Evolutionary conservation across 2,797 vertebrate species (phyloP).

Genomic region (Malurus leucopterus): DNA sequence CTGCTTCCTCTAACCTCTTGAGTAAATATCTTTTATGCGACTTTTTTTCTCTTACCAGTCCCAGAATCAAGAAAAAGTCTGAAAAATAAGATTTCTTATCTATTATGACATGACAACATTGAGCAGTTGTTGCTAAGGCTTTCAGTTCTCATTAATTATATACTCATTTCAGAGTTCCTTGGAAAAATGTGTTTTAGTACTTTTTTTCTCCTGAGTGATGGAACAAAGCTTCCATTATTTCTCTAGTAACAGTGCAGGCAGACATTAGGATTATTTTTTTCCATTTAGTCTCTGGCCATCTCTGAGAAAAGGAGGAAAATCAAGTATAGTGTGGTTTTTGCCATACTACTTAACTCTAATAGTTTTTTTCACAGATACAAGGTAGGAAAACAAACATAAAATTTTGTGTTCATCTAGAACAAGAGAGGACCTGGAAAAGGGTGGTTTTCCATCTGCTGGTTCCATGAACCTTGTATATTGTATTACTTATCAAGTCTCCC

Average conservation of each 20-base stretch:
- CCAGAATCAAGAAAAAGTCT: neutral
- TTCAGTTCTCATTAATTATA: slow-evolving; percentile 6
- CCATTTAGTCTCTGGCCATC: rapidly evolving
- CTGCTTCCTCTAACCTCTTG: neutral
- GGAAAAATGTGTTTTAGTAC: neutral
- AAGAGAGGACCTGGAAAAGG: neutral
- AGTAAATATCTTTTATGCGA: neutral
- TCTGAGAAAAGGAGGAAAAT: neutral
- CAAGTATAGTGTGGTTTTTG: neutral
- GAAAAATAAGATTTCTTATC: neutral
- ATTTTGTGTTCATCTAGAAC: neutral
- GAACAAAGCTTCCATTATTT: neutral
- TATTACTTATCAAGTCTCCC: neutral
- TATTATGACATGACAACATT: neutral
- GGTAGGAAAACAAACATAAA: neutral
- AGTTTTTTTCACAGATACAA: neutral
- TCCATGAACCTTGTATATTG: neutral
- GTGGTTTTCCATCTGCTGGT: neutral
- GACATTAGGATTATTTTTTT: neutral
- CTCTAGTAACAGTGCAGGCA: neutral
- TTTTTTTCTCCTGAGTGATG: neutral
- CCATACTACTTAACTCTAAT: neutral
- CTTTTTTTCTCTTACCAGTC: neutral
- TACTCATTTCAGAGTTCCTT: neutral
- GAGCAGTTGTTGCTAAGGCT: slow-evolving; percentile 23